Evolutionary conservation across 2,797 vertebrate genomes (phyloP).

Genomic region (Rhadinocentrus ornatus): DNA sequence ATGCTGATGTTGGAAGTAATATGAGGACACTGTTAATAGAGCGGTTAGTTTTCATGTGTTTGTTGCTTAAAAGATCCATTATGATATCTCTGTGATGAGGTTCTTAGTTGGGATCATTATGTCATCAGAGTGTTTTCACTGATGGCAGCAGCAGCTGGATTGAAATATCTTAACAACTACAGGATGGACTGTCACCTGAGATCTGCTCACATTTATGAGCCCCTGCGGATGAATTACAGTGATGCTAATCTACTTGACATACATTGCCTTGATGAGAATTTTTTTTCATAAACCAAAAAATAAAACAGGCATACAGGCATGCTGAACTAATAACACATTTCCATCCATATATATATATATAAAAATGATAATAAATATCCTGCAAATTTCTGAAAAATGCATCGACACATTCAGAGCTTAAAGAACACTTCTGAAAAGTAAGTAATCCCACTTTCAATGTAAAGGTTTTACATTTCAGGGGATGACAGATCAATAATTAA

Average conservation of each 20-base stretch:
- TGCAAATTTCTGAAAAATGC: background rate
- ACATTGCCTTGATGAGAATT: background rate
- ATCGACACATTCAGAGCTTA: slow-evolving; percentile 5
- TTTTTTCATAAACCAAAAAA: background rate
- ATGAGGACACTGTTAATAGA: background rate
- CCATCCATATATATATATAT: background rate
- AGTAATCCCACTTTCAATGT: background rate
- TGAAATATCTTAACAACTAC: background rate
- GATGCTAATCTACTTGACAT: background rate
- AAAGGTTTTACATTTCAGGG: background rate
- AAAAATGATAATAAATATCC: too few species aligned
- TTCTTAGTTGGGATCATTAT: background rate
- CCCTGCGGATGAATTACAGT: background rate
- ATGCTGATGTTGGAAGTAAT: background rate
- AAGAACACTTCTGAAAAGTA: background rate
- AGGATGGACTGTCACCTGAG: background rate
- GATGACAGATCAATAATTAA: too few species aligned
- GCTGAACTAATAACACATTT: background rate
- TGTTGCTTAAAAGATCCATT: background rate
- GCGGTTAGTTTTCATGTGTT: background rate
- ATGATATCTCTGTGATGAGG: background rate
- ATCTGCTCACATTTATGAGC: background rate
- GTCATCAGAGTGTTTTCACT: background rate
- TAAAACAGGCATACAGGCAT: background rate
- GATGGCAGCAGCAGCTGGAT: background rate